Evolutionary conservation across 2,888 invertebrate genomes (phyloP).

Genomic region (Monochamus alternatus): DNA sequence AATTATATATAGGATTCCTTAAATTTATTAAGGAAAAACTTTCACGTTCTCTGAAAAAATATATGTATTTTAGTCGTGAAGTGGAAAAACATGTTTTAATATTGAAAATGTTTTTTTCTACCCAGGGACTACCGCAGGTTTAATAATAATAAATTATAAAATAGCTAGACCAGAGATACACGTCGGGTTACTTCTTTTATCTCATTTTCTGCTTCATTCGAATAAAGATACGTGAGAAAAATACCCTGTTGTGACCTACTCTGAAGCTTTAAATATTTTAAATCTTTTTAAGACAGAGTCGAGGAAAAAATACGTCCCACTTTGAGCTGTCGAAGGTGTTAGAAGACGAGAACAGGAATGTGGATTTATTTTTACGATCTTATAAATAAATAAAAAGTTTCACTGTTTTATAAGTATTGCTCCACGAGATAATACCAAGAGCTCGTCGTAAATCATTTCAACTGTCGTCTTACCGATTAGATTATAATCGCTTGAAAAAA

Average conservation of each 20-base stretch:
- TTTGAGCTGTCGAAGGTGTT: slow-evolving; percentile 25
- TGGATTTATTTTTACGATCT: slow-evolving; percentile 29
- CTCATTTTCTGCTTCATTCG: slow-evolving; percentile 28
- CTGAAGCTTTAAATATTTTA: slow-evolving; percentile 37
- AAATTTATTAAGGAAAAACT: background rate
- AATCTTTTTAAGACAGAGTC: slow-evolving; percentile 17
- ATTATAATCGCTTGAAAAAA: too few species aligned
- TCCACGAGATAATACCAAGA: background rate
- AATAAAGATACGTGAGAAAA: slow-evolving; percentile 41
- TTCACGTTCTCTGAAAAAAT: background rate
- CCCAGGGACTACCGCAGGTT: slow-evolving; percentile 19
- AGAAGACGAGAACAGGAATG: slow-evolving; percentile 9
- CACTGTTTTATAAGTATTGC: background rate
- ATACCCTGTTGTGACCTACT: slow-evolving; percentile 35
- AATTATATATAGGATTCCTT: background rate
- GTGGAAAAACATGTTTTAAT: slow-evolving; percentile 22
- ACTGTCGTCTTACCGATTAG: too few species aligned
- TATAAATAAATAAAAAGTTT: slow-evolving; percentile 28
- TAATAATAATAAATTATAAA: slow-evolving; percentile 37
- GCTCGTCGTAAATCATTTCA: background rate
- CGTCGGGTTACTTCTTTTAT: slow-evolving; percentile 29
- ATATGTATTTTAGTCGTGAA: slow-evolving; percentile 12
- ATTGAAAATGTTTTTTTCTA: slow-evolving; percentile 20
- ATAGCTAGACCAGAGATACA: slow-evolving; percentile 19
- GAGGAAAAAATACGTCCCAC: slow-evolving; percentile 20